Percentiles rank a stretch among this genome's conserved stretches.
These are phyloP conservation scores for Phania funesta DNA, from an alignment of 2,888 invertebrate genomes.

Conservation along the genomic window DNA sequence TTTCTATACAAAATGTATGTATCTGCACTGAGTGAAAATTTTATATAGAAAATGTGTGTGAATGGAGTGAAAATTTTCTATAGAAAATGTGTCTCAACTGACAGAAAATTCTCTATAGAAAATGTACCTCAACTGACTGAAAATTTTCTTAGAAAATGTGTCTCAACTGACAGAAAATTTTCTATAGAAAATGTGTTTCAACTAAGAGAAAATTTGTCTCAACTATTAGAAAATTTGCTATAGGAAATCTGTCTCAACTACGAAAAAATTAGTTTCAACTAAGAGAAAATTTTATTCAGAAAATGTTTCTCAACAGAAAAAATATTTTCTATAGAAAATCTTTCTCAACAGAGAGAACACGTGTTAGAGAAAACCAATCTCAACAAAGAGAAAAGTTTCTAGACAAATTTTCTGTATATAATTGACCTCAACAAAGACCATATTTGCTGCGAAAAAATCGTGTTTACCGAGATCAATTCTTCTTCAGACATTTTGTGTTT, in stretches of 20 bases:
- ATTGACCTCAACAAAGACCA: not conserved
- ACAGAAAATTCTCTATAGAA: not conserved
- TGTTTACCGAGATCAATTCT: too few relatives aligned
- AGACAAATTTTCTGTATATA: not conserved
- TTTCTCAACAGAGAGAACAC: too few relatives aligned
- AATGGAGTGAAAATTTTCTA: not conserved
- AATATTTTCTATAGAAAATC: not conserved
- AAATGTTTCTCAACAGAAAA: too few relatives aligned
- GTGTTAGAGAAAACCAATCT: not conserved
- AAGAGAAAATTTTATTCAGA: not conserved
- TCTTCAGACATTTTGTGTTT: too few relatives aligned
- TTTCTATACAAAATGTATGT: not conserved
- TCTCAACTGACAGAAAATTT: not conserved
- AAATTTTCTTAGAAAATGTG: not conserved
- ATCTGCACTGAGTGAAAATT: not conserved
- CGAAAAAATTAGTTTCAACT: not conserved
- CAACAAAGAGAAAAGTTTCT: not conserved
- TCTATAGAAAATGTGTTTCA: not conserved
- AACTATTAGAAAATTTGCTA: not conserved
- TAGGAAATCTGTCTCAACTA: not conserved
- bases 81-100: too few relatives aligned
- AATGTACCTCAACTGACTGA: not conserved
- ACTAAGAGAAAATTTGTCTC: not conserved
- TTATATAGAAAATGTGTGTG: not conserved
- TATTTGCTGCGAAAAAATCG: too few relatives aligned